Evolutionary conservation across 2,888 invertebrate genomes (phyloP).

Genomic region (Barypeithes pellucidus): DNA sequence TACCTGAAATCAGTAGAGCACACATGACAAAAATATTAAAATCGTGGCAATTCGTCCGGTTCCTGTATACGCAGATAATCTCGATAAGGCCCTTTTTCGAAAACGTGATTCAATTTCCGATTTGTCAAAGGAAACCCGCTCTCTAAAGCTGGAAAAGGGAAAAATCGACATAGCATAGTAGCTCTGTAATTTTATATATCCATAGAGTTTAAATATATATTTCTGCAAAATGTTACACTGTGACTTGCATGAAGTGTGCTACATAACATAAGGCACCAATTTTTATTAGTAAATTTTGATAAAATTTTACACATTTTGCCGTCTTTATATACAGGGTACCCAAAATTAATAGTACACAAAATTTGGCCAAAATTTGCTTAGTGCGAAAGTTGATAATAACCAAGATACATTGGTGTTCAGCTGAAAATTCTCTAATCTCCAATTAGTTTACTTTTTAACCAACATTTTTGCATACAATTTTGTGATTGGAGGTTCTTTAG

Average conservation of each 20-base stretch:
- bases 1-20: constrained; percentile 29
- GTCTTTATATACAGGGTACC: too few relatives aligned
- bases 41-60: constrained; percentile 40
- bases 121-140: constrained; percentile 42
- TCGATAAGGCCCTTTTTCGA: constrained; percentile 40
- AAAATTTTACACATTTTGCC: too few relatives aligned
- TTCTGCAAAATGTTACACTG: background rate
- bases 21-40: constrained; percentile 30
- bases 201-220: background rate
- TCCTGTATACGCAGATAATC: constrained; percentile 50
- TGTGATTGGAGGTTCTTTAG: too few relatives aligned
- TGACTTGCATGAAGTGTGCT: background rate
- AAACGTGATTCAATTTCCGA: constrained; percentile 51
- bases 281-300: too few relatives aligned
- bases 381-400: too few relatives aligned
- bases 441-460: too few relatives aligned
- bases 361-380: too few relatives aligned
- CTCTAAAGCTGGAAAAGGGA: constrained; percentile 36
- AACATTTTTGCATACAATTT: too few relatives aligned
- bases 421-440: too few relatives aligned
- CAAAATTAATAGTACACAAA: too few relatives aligned
- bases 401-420: too few relatives aligned
- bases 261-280: too few relatives aligned
- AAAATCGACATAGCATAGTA: constrained; percentile 27
- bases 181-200: background rate